A percentile compares a stretch with the other conserved stretches of the same genome.
Conservation (phyloP, 2,113 vertebrate genomes). For the Podarcis muralis region DNA sequence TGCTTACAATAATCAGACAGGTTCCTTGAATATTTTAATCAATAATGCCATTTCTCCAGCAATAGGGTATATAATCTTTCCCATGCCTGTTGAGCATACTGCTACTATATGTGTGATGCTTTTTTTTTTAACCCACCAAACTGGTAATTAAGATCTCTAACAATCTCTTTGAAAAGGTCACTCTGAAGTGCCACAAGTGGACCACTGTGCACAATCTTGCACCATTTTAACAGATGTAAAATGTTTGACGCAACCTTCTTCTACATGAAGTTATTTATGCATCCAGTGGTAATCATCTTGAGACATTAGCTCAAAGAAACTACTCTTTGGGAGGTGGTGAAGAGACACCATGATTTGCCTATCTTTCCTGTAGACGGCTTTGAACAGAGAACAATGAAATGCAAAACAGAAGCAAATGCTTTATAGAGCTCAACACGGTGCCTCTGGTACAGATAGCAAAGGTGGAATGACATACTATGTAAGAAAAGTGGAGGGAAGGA, state of each 20-base stretch:
- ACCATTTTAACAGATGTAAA: background rate
- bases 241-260: background rate
- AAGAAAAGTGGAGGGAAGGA: slow-evolving; percentile 28
- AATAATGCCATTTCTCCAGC: no score
- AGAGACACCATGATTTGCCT: slow-evolving; percentile 14
- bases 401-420: slow-evolving; percentile 36
- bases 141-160: no score
- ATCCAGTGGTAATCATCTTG: background rate
- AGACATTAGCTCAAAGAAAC: slow-evolving; percentile 1
- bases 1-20: no score
- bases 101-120: no score
- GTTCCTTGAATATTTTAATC: no score
- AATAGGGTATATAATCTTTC: no score
- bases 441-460: slow-evolving; percentile 26
- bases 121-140: no score
- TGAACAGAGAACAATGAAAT: slow-evolving; percentile 43
- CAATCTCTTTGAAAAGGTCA: background rate
- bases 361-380: slow-evolving; percentile 42
- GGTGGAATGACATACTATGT: background rate
- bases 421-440: slow-evolving; percentile 19
- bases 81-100: no score
- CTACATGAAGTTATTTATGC: background rate
- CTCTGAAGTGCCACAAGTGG: background rate
- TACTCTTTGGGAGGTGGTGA: background rate
- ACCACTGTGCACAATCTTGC: background rate